These are phyloP conservation scores for Ambastaia sidthimunki DNA, from an alignment of 2,797 vertebrate genomes.

Conservation along the genomic window DNA sequence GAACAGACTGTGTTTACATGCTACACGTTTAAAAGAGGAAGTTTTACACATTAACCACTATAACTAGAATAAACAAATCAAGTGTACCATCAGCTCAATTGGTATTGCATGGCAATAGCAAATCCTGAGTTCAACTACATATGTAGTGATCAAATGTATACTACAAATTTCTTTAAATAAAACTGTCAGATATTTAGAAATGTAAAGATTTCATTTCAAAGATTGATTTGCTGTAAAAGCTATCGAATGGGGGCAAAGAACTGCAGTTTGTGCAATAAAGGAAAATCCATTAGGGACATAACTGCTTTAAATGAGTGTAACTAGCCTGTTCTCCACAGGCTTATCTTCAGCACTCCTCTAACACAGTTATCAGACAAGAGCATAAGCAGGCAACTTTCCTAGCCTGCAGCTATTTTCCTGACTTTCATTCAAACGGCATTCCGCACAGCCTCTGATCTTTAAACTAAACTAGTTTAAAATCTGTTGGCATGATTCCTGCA, in stretches of 20 bases:
- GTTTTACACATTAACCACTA: background rate
- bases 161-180: background rate
- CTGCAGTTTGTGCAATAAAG: background rate
- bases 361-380: constrained; percentile 3
- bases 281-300: background rate
- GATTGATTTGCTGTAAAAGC: background rate
- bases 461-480: background rate
- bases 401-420: constrained; percentile 9
- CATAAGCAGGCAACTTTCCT: constrained; percentile 2
- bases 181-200: background rate
- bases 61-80: background rate
- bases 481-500: background rate
- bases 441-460: background rate
- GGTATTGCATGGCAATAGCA: background rate
- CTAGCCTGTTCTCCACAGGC: background rate
- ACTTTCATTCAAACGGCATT: constrained; percentile 1
- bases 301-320: background rate
- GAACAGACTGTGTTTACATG: background rate
- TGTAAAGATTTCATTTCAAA: background rate
- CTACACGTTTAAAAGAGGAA: background rate
- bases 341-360: background rate
- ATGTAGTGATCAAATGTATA: background rate
- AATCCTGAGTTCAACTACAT: background rate
- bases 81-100: background rate
- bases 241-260: background rate